phyloP scores from a whole-genome alignment of 2,888 invertebrate species.

The Palloptera scutellata region DNA sequence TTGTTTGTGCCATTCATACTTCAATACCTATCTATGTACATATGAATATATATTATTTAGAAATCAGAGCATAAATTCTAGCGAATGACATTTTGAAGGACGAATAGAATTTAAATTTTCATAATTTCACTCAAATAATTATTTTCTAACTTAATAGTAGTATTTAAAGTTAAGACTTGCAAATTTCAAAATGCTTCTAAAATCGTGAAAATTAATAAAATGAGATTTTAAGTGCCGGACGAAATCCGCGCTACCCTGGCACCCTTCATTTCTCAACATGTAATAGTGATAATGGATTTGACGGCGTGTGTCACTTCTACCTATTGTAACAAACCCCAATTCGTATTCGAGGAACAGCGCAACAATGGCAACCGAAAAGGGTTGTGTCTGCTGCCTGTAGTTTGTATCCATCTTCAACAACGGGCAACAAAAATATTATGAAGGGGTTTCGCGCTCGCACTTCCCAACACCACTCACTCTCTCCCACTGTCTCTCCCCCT shows the following conservation, averaged over 20 bases:
- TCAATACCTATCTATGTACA: no score
- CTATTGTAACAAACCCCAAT: slow-evolving; percentile 8
- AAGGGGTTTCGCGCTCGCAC: slow-evolving; percentile 36
- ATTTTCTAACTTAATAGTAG: slow-evolving; percentile 19
- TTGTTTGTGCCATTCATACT: no score
- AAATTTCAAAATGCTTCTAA: slow-evolving; percentile 13
- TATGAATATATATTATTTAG: no score
- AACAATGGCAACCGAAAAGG: slow-evolving; percentile 24
- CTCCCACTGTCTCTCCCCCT: slow-evolving; percentile 15
- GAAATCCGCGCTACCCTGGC: background rate
- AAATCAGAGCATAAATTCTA: no score
- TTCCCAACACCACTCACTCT: slow-evolving; percentile 17
- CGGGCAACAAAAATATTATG: slow-evolving; percentile 29
- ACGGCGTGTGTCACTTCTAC: slow-evolving; percentile 31
- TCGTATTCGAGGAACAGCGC: slow-evolving; percentile 38
- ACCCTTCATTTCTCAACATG: background rate
- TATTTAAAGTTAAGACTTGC: slow-evolving; percentile 5
- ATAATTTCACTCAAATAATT: slow-evolving; percentile 3
- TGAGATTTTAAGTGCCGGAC: slow-evolving; percentile 27
- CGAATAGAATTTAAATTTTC: slow-evolving; percentile 3
- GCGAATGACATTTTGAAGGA: no score
- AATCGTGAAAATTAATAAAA: slow-evolving; percentile 30
- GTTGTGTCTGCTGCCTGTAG: slow-evolving; percentile 26
- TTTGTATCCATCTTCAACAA: slow-evolving; percentile 19
- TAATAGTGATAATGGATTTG: slow-evolving; percentile 42